phyloP scores from a whole-genome alignment of 2,888 invertebrate species.

The Phyllotreta striolata region DNA sequence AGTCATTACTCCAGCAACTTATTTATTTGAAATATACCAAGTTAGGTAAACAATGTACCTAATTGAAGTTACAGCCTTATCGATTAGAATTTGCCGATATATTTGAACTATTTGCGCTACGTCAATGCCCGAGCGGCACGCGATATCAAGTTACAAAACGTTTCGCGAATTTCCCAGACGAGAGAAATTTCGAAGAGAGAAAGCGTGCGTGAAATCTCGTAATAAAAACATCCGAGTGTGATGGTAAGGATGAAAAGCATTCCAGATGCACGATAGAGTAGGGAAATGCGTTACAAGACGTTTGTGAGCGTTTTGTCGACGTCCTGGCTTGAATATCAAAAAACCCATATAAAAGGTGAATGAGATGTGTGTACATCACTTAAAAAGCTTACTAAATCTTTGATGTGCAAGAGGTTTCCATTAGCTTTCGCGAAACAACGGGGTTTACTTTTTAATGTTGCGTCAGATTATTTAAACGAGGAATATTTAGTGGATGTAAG shows the following conservation, averaged over 20 bases:
- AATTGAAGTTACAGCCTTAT: too few species aligned
- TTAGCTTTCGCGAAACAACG: too few species aligned
- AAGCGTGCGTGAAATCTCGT: constrained; percentile 27
- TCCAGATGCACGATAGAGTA: constrained; percentile 18
- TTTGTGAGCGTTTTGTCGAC: constrained; percentile 3
- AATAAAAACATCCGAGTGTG: constrained; percentile 27
- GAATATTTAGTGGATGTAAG: too few species aligned
- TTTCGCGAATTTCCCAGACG: constrained; percentile 10
- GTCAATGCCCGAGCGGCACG: not conserved
- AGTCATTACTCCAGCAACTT: too few species aligned
- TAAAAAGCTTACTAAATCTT: not conserved
- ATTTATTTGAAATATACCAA: too few species aligned
- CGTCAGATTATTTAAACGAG: too few species aligned
- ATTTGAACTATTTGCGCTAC: constrained; percentile 1
- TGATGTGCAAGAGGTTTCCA: too few species aligned
- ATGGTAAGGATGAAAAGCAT: constrained; percentile 22
- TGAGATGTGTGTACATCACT: not conserved
- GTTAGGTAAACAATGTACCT: too few species aligned
- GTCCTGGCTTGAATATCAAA: constrained; percentile 5
- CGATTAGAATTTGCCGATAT: too few species aligned
- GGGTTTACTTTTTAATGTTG: too few species aligned
- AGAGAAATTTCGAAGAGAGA: constrained; percentile 16
- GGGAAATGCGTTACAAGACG: constrained; percentile 18
- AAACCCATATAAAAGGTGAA: constrained; percentile 1
- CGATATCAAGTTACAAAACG: constrained; percentile 7